Evolutionary conservation across 2,888 invertebrate genomes (phyloP).

Genomic region (Bellardia bayeri): DNA sequence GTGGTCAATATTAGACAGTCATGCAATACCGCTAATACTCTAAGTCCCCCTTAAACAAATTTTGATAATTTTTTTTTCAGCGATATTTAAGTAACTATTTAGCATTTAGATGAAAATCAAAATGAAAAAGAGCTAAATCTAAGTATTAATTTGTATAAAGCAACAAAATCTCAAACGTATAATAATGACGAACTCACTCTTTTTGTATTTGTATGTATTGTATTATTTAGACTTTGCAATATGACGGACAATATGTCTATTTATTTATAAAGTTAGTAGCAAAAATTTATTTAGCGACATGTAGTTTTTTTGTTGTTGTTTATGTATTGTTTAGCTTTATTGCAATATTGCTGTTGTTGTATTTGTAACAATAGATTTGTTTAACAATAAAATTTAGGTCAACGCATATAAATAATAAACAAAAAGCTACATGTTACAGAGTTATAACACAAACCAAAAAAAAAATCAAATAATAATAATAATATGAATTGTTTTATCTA

Average conservation of each 20-base stretch:
- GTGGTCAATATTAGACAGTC: conserved; percentile 50
- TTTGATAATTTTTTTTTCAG: neutral
- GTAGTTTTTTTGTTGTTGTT: conserved; percentile 25
- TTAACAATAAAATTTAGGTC: conserved; percentile 73
- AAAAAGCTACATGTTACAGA: conserved; percentile 18
- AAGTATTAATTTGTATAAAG: conserved; percentile 6
- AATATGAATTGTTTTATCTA: conserved; percentile 28
- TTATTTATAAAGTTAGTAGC: conserved; percentile 62
- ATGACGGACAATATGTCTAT: conserved; percentile 56
- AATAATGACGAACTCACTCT: conserved; percentile 54
- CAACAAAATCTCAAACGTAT: conserved; percentile 18
- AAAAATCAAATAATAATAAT: conserved; percentile 9
- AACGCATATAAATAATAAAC: conserved; percentile 66
- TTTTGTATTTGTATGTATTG: conserved; percentile 23
- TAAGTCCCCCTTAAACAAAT: neutral
- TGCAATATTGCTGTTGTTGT: conserved; percentile 42
- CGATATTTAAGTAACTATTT: conserved; percentile 66
- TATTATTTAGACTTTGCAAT: conserved; percentile 7
- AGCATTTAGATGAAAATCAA: conserved; percentile 69
- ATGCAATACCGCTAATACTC: neutral
- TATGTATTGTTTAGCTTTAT: neutral
- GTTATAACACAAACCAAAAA: conserved; percentile 14
- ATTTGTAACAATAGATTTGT: conserved; percentile 67
- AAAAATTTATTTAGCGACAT: conserved; percentile 55
- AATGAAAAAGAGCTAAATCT: neutral